A percentile compares a stretch with the other conserved stretches of the same genome.
These are phyloP conservation scores for Calcarius ornatus DNA, from an alignment of 2,113 vertebrate species.

Conservation along the genomic window DNA sequence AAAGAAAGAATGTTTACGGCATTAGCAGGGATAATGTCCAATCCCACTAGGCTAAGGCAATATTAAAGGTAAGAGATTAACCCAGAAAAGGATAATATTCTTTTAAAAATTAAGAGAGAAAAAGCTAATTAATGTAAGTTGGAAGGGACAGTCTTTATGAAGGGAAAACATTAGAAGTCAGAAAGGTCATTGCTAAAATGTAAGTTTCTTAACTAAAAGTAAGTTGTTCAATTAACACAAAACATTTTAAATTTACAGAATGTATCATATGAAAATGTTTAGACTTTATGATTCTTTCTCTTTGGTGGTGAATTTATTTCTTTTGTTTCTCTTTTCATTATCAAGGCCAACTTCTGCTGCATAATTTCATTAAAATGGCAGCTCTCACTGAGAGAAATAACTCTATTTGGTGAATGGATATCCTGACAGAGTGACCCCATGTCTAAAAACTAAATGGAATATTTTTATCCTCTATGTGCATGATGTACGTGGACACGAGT, in stretches of 20 bases:
- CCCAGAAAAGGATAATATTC: background rate
- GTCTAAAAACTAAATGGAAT: background rate
- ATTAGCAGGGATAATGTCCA: background rate
- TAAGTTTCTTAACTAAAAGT: background rate
- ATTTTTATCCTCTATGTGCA: background rate
- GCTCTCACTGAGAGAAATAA: background rate
- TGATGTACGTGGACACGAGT: background rate
- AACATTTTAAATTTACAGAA: background rate
- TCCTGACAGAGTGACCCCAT: background rate
- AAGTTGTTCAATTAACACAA: background rate
- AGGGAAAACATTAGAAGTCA: background rate
- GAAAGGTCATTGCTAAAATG: background rate
- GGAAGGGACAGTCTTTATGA: background rate
- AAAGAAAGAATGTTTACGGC: background rate
- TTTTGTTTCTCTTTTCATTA: background rate
- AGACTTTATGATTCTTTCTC: background rate
- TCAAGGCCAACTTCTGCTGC: background rate
- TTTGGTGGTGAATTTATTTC: background rate
- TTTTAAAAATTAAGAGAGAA: background rate
- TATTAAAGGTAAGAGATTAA: constrained; percentile 17
- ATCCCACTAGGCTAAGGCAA: background rate
- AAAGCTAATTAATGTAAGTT: background rate
- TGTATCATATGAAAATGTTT: background rate
- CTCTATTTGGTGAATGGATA: background rate
- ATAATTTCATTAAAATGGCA: background rate